Percentiles rank a stretch among this genome's conserved stretches.
Conservation (phyloP, 2,113 vertebrate species). For the Leucoraja erinaceus region DNA sequence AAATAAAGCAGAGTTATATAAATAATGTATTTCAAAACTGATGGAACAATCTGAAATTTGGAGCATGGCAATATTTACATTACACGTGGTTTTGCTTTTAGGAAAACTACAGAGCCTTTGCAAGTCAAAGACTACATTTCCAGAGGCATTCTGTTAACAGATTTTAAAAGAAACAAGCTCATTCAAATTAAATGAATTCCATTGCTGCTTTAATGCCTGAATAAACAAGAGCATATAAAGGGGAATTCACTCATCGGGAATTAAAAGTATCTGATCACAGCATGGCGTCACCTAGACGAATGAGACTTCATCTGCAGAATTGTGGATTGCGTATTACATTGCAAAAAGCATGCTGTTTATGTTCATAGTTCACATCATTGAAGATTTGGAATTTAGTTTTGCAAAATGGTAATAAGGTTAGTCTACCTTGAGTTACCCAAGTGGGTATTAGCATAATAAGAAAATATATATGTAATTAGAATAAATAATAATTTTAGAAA, state of each 20-base stretch:
- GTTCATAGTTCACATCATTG: background rate
- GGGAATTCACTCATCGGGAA: background rate
- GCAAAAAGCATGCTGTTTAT: background rate
- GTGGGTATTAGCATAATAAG: background rate
- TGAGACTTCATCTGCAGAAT: background rate
- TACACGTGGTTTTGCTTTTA: background rate
- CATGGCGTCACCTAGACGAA: background rate
- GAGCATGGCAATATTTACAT: background rate
- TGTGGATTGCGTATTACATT: background rate
- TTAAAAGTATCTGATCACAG: background rate
- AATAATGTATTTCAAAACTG: background rate
- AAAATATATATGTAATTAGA: background rate
- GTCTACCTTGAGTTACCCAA: background rate
- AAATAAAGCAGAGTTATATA: background rate
- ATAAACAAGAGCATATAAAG: background rate
- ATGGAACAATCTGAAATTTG: background rate
- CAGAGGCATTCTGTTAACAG: background rate
- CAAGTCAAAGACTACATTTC: background rate
- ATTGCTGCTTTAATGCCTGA: background rate
- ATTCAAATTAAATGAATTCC: background rate
- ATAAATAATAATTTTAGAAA: background rate
- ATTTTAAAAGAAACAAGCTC: background rate
- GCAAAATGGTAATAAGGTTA: background rate
- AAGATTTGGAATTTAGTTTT: background rate
- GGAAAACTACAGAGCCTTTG: background rate